Evolutionary conservation across 2,113 vertebrate species (phyloP).

Genomic region (Protomyctophum bolini): DNA sequence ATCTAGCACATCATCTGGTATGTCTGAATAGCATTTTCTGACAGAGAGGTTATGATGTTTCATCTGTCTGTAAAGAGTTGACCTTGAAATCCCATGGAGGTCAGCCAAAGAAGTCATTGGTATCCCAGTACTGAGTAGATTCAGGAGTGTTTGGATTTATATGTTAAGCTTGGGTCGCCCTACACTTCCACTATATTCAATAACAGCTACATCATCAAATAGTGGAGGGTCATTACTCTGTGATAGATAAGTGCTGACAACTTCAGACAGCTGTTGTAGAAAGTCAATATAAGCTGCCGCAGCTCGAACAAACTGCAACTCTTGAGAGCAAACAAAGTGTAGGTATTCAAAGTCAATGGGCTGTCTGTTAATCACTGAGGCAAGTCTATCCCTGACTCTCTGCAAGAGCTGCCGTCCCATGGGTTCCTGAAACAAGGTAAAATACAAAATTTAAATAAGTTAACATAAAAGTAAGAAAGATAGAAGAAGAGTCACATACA

Average conservation of each 20-base stretch:
- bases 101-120: conserved; percentile 14
- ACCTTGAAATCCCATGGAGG: conserved; percentile 11
- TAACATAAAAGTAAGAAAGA: neutral
- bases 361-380: conserved; percentile 14
- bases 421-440: conserved; percentile 1
- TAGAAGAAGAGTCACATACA: no score
- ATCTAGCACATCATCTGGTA: conserved; percentile 1
- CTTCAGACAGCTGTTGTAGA: conserved; percentile 19
- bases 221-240: conserved; percentile 7
- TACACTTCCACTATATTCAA: conserved; percentile 18
- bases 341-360: conserved; percentile 21
- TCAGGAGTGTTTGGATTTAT: conserved; percentile 1
- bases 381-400: conserved; percentile 22
- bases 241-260: conserved; percentile 8
- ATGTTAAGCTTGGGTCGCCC: conserved; percentile 15
- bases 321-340: conserved; percentile 15
- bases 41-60: neutral
- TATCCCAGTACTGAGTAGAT: conserved; percentile 9
- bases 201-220: conserved; percentile 12
- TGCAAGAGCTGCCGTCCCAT: conserved; percentile 14
- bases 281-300: conserved; percentile 21
- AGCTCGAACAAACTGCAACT: conserved; percentile 15
- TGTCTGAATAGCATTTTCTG: neutral
- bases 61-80: neutral
- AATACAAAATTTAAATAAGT: neutral